phyloP scores from a whole-genome alignment of 1,140 invertebrate species.

The Bombus polaris region DNA sequence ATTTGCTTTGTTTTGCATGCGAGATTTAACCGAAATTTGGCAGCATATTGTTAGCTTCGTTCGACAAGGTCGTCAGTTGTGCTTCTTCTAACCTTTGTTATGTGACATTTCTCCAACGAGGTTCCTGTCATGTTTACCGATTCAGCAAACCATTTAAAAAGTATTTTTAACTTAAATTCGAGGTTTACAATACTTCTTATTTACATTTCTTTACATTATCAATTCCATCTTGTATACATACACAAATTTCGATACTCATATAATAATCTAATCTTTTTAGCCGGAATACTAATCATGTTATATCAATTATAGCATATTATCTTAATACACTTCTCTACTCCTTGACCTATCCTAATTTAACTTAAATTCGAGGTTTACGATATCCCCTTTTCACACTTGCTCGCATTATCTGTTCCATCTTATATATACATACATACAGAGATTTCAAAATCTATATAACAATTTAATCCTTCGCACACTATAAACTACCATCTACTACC shows the following conservation, averaged over 20 bases:
- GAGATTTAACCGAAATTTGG: conserved; percentile 5
- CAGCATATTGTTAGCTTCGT: background rate
- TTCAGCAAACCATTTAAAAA: too few species aligned
- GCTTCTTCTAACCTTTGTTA: background rate
- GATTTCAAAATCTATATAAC: too few species aligned
- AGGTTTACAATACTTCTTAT: background rate
- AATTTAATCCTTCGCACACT: too few species aligned
- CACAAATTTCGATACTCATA: background rate
- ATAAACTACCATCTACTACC: background rate
- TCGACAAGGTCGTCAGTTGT: background rate
- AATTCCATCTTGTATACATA: background rate
- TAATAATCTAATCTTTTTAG: background rate
- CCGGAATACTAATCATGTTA: too few species aligned
- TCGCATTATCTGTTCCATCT: background rate
- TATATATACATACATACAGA: too few species aligned
- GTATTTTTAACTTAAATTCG: too few species aligned
- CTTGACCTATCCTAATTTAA: background rate
- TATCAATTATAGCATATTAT: background rate
- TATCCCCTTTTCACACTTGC: background rate
- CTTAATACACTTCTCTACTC: background rate
- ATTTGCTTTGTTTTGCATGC: conserved; percentile 19
- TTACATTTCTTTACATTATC: background rate
- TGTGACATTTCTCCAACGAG: background rate
- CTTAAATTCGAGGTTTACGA: background rate
- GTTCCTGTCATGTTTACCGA: too few species aligned